These are phyloP conservation scores for Neoaliturus tenellus DNA, from an alignment of 2,888 invertebrate genomes.

Conservation along the genomic window DNA sequence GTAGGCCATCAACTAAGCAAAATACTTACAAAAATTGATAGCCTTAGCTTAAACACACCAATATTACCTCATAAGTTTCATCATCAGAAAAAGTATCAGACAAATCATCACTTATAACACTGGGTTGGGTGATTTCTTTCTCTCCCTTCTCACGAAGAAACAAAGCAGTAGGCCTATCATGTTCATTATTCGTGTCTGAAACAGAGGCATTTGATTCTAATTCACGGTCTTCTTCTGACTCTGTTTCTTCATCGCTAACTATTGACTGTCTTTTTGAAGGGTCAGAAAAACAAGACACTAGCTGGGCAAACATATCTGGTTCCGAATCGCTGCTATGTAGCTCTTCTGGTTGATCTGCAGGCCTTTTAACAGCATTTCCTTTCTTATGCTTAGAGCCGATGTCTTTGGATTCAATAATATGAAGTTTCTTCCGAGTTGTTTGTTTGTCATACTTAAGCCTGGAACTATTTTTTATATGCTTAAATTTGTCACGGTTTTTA, in stretches of 20 bases:
- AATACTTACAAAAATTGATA: neutral
- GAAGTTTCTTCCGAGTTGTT: too few species aligned
- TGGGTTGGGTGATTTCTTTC: too few species aligned
- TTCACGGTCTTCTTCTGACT: neutral
- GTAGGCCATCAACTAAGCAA: too few species aligned
- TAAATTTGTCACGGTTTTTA: too few species aligned
- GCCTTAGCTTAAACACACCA: too few species aligned
- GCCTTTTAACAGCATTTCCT: neutral
- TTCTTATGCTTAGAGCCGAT: neutral
- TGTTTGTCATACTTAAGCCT: too few species aligned
- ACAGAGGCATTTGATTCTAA: too few species aligned
- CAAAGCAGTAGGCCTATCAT: too few species aligned
- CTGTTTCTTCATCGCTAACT: slow-evolving; percentile 20
- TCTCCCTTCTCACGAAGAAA: too few species aligned
- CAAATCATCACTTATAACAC: neutral
- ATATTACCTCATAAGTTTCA: slow-evolving; percentile 11
- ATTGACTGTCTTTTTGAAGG: neutral
- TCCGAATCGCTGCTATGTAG: slow-evolving; percentile 7
- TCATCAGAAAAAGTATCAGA: neutral
- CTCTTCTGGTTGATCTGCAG: neutral
- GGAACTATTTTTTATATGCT: too few species aligned
- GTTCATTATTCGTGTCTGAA: too few species aligned
- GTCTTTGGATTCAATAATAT: neutral
- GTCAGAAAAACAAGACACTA: slow-evolving; percentile 15
- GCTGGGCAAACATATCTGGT: slow-evolving; percentile 23